Conservation (phyloP, 2,888 invertebrate species). For the Lepas anatifera region DNA sequence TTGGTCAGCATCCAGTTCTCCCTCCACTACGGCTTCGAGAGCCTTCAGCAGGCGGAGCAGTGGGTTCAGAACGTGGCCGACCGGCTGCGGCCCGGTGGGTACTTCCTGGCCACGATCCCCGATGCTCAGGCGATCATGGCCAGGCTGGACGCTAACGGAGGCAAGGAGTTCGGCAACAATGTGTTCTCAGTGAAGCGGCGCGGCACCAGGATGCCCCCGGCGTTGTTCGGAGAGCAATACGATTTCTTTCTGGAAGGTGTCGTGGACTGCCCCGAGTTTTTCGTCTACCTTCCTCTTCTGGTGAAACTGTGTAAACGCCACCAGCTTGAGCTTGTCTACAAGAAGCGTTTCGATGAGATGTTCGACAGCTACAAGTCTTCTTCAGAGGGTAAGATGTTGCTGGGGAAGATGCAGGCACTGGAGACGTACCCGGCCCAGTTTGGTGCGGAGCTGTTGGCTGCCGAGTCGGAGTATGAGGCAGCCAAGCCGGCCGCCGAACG, state of each 20-base stretch:
- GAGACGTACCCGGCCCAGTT: slow-evolving; percentile 62
- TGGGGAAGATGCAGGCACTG: slow-evolving; percentile 65
- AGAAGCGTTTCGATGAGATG: slow-evolving; percentile 58
- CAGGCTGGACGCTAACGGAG: slow-evolving; percentile 17
- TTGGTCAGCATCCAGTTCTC: slow-evolving; percentile 96
- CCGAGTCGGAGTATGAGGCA: slow-evolving; percentile 62
- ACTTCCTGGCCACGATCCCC: slow-evolving; percentile 92
- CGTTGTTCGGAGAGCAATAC: slow-evolving; percentile 91
- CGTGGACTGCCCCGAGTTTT: slow-evolving; percentile 96
- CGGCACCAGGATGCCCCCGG: slow-evolving; percentile 36
- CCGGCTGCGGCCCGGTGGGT: slow-evolving; percentile 76
- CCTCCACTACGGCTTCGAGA: slow-evolving; percentile 93
- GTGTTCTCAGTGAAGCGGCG: slow-evolving; percentile 57
- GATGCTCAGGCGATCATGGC: slow-evolving; percentile 79
- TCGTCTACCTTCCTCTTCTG: slow-evolving; percentile 83
- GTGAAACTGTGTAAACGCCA: slow-evolving; percentile 38
- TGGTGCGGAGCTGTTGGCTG: slow-evolving; percentile 43
- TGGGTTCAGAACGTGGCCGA: slow-evolving; percentile 90
- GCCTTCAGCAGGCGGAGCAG: slow-evolving; percentile 70
- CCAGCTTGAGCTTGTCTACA: slow-evolving; percentile 39
- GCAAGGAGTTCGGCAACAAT: slow-evolving; percentile 55
- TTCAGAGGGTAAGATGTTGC: slow-evolving; percentile 34
- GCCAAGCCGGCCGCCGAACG: slow-evolving; percentile 33
- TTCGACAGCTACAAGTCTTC: slow-evolving; percentile 47
- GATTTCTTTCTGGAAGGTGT: slow-evolving; percentile 91